Conservation (phyloP, 1,140 invertebrate species). For the Helicoverpa zea region DNA sequence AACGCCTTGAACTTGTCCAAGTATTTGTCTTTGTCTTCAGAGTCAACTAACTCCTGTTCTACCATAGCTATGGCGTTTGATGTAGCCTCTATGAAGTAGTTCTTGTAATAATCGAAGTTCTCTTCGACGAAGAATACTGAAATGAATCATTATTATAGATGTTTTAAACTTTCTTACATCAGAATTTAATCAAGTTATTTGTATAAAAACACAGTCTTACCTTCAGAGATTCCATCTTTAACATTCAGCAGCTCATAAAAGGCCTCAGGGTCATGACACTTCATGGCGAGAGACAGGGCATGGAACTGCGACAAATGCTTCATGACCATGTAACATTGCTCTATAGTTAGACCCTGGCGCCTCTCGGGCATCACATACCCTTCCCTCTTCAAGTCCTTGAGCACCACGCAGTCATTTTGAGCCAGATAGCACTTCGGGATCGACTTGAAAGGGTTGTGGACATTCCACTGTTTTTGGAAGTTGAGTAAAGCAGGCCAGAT, state of each 20-base stretch:
- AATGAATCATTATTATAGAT: slow-evolving; percentile 23
- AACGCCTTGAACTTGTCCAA: slow-evolving; percentile 88
- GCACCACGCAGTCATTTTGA: slow-evolving; percentile 88
- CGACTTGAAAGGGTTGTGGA: slow-evolving; percentile 86
- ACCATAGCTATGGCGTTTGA: slow-evolving; percentile 90
- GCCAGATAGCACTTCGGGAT: slow-evolving; percentile 90
- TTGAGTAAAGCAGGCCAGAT: slow-evolving; percentile 89
- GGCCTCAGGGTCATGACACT: slow-evolving; percentile 88
- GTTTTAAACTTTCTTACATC: not conserved
- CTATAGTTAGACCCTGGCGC: slow-evolving; percentile 88
- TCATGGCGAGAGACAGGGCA: slow-evolving; percentile 89
- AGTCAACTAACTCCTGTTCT: slow-evolving; percentile 86
- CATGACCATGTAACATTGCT: slow-evolving; percentile 88
- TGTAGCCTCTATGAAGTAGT: slow-evolving; percentile 89
- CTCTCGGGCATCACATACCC: slow-evolving; percentile 91
- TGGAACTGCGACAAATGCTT: slow-evolving; percentile 90
- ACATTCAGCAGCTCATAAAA: slow-evolving; percentile 88
- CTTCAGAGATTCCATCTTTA: slow-evolving; percentile 84
- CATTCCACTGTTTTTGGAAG: slow-evolving; percentile 86
- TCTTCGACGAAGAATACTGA: slow-evolving; percentile 88
- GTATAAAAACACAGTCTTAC: slow-evolving; percentile 55
- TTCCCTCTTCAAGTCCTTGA: slow-evolving; percentile 88
- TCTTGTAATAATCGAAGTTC: slow-evolving; percentile 90
- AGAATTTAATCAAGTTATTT: not conserved
- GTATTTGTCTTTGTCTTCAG: slow-evolving; percentile 86